Evolutionary conservation across 2,113 vertebrate species (phyloP), one percentile per base, ranked within the genome.

Genomic region (Hyperopisus bebe): DNA sequence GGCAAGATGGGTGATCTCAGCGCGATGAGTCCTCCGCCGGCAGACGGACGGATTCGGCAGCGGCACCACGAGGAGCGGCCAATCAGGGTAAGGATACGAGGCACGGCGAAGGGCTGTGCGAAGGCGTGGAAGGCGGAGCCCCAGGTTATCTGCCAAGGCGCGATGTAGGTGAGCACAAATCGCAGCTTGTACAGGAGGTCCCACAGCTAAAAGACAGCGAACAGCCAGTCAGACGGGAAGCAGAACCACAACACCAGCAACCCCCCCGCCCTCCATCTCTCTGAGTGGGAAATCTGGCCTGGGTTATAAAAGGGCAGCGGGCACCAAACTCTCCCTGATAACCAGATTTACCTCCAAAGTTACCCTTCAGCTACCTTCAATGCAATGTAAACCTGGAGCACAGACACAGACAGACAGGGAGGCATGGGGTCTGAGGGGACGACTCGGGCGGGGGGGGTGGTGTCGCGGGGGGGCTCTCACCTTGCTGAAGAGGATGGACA

Each of bases 141-240:
- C 97, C 97, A 98, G 50, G 97, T 98, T 93, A 98, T 98, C 94
- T 98, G 97, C 97, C 97, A 98, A 13, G 97, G 97, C 0, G 97
- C 97, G 1, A 98, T 98, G 96, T 98, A 98, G 80, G 97, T 98
- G 93, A 98, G 92, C 89, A 98, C 97, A 1, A 98, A 98, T 3
- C 97, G 97, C 87, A 98, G 95, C 93, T 98, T 98, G 94, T 98
- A 98, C 90, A 98, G 94, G 91, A 98, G 95, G 92, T 98, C 97
- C 97, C 97, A 98, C 91, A 98, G 95, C 97, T 98, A 94, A 87
- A 89, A 90, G 27, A 88, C 10, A 91, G 83, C 91, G 15, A 53
- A 80, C 51, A 90, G 27, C 53, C 21, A 74, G 46, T 24, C 86
- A 13, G 19, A 24, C 1, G 1, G 51, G 44, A 86, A 10, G 15